phyloP scores from a whole-genome alignment of 2,797 vertebrate species.

The Cercopithecus mitis region DNA sequence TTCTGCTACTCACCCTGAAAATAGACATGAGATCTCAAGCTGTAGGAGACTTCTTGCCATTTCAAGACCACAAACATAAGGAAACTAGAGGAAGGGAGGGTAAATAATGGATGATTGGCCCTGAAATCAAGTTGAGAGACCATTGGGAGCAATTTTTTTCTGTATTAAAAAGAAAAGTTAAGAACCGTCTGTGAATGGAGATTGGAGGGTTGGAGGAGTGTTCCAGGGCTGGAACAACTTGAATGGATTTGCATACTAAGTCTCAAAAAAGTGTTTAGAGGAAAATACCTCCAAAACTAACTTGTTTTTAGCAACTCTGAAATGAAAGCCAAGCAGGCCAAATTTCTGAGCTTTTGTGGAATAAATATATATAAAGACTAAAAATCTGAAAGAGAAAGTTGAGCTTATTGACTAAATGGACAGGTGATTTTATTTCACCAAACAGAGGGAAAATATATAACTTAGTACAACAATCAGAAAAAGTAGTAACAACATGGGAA shows the following conservation, averaged over 20 bases:
- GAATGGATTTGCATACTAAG: neutral
- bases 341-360: neutral
- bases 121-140: neutral
- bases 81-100: neutral
- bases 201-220: fast-evolving
- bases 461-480: neutral
- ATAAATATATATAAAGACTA: neutral
- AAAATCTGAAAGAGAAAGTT: neutral
- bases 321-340: neutral
- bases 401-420: neutral
- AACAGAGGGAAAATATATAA: neutral
- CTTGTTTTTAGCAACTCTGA: neutral
- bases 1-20: neutral
- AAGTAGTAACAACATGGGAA: neutral
- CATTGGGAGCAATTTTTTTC: neutral
- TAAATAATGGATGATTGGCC: neutral
- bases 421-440: neutral
- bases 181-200: neutral
- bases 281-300: neutral
- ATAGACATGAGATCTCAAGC: neutral
- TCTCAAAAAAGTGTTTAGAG: neutral
- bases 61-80: neutral
- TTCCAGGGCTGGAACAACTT: neutral
- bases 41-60: neutral
- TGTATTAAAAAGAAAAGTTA: neutral